Percentiles rank a stretch among this genome's conserved stretches.
Evolutionary conservation across 2,888 invertebrate species (phyloP).

Genomic region (Limenitis camilla): DNA sequence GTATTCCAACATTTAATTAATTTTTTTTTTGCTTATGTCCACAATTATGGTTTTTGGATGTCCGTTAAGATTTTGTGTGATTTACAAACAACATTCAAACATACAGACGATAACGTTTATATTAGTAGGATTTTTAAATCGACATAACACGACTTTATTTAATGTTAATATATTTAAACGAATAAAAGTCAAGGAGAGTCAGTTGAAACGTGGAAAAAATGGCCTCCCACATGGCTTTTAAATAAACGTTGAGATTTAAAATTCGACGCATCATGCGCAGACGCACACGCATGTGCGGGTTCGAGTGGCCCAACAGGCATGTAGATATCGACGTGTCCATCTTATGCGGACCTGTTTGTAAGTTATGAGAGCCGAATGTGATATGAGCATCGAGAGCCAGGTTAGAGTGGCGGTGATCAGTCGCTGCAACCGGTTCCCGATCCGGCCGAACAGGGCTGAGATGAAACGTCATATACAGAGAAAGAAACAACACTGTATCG

Average conservation of each 20-base stretch:
- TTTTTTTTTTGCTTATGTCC: too few relatives aligned
- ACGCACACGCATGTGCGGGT: conserved; percentile 22
- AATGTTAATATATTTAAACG: neutral
- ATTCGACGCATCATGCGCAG: conserved; percentile 15
- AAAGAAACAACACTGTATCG: conserved; percentile 19
- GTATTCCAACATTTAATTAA: too few relatives aligned
- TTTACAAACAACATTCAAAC: too few relatives aligned
- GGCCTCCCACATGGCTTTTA: conserved; percentile 12
- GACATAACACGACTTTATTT: neutral
- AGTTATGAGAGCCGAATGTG: neutral
- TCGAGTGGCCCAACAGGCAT: conserved; percentile 14
- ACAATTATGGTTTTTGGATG: too few relatives aligned
- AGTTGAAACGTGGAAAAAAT: conserved; percentile 8
- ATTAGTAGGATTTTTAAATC: conserved; percentile 1
- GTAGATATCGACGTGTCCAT: conserved; percentile 18
- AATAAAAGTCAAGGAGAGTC: conserved; percentile 14
- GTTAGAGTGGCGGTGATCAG: conserved; percentile 36
- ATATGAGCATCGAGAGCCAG: conserved; percentile 10
- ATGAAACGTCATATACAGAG: conserved; percentile 43
- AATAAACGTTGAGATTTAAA: conserved; percentile 17
- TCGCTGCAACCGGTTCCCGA: conserved; percentile 59
- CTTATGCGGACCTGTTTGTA: conserved; percentile 13
- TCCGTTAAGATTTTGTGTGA: too few relatives aligned
- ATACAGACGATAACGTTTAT: too few relatives aligned
- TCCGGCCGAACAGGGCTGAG: conserved; percentile 44